Evolutionary conservation across 2,113 vertebrate genomes (phyloP).

Genomic region (Corythoichthys intestinalis): DNA sequence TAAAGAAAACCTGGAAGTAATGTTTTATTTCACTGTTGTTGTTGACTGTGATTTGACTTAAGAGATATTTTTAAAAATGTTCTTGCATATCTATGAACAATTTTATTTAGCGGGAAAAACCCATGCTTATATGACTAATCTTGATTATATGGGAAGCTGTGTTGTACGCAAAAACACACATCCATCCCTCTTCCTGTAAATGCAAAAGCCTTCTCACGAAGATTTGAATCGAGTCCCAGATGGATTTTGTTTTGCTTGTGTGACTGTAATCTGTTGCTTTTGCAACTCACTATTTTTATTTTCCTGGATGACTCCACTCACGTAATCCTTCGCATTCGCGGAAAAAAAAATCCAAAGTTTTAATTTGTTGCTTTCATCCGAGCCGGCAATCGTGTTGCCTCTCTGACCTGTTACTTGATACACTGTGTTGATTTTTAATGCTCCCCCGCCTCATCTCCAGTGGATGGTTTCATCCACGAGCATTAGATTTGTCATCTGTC

Average conservation of each 20-base stretch:
- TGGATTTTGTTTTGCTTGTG: constrained; percentile 36
- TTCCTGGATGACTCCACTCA: constrained; percentile 36
- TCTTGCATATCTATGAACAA: too few relatives aligned
- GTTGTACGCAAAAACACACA: background rate
- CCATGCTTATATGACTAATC: too few relatives aligned
- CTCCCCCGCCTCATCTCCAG: constrained; percentile 1
- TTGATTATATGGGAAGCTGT: too few relatives aligned
- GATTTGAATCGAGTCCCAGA: constrained; percentile 42
- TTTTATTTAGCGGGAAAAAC: too few relatives aligned
- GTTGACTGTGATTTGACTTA: too few relatives aligned
- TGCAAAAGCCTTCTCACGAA: constrained; percentile 27
- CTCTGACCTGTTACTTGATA: constrained; percentile 36
- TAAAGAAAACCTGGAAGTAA: too few relatives aligned
- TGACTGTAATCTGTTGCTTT: constrained; percentile 40
- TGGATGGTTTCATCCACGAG: constrained; percentile 13
- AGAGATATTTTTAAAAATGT: too few relatives aligned
- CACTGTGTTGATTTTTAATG: constrained; percentile 19
- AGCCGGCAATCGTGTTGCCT: constrained; percentile 29
- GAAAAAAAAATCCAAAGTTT: constrained; percentile 40
- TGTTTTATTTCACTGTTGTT: too few relatives aligned
- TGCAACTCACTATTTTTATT: constrained; percentile 44
- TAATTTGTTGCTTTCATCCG: constrained; percentile 43
- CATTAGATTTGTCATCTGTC: constrained; percentile 32
- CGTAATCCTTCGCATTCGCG: constrained; percentile 45
- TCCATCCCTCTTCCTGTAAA: background rate